Evolutionary conservation across 2,797 vertebrate species (phyloP).

Genomic region (Myiotriccus ornatus): DNA sequence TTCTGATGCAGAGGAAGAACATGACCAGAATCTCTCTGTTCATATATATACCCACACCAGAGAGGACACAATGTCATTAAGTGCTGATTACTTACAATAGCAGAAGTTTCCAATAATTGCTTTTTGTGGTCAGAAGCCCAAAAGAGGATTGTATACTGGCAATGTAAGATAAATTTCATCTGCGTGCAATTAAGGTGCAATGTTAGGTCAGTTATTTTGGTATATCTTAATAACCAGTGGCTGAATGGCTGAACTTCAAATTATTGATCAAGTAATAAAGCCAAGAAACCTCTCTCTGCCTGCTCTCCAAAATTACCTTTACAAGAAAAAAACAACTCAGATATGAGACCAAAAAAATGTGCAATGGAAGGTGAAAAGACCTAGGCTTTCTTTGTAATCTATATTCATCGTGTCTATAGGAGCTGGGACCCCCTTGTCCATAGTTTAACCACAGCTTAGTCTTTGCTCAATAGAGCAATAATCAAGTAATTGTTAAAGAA

Average conservation of each 20-base stretch:
- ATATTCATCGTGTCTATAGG: rapidly evolving
- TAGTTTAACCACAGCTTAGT: background rate
- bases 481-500: background rate
- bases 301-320: background rate
- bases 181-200: background rate
- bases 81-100: background rate
- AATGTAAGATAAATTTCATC: background rate
- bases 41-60: background rate
- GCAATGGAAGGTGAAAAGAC: background rate
- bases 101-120: conserved; percentile 2
- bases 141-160: background rate
- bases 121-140: background rate
- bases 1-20: background rate
- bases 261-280: conserved; percentile 8
- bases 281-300: background rate
- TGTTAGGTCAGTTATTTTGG: background rate
- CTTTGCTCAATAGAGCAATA: background rate
- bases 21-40: background rate
- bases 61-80: background rate
- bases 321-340: background rate
- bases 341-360: background rate
- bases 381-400: background rate
- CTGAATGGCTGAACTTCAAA: background rate
- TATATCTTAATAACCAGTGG: background rate
- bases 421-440: background rate